Conservation (phyloP, 2,888 invertebrate species). For the Heliconius erato region DNA sequence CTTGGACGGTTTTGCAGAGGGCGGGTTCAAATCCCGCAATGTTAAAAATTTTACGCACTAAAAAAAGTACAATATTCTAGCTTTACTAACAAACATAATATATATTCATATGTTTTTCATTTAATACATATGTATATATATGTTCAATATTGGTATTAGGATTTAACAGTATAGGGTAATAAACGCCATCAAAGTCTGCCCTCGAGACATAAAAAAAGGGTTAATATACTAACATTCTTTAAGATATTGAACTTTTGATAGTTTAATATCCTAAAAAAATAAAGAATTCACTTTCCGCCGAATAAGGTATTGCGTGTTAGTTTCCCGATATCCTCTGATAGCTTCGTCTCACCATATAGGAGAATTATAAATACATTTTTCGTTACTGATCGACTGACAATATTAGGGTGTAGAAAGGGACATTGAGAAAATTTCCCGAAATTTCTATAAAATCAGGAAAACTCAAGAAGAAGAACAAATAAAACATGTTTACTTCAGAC, state of each 20-base stretch:
- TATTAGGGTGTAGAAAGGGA: neutral
- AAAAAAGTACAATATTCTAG: neutral
- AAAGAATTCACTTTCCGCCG: neutral
- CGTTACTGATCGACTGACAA: neutral
- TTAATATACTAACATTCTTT: neutral
- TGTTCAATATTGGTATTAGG: neutral
- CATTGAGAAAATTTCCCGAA: neutral
- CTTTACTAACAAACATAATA: neutral
- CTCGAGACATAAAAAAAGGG: conserved; percentile 4
- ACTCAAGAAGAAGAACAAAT: neutral
- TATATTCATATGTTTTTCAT: neutral
- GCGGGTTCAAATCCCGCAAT: too few relatives aligned
- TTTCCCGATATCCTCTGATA: neutral
- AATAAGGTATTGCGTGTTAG: neutral
- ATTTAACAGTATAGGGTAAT: conserved; percentile 32
- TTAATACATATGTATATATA: neutral
- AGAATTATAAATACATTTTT: neutral
- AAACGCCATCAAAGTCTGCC: conserved; percentile 27
- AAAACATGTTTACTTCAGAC: neutral
- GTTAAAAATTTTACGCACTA: too few relatives aligned
- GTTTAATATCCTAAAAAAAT: neutral
- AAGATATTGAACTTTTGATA: neutral
- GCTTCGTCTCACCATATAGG: neutral
- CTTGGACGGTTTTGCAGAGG: too few relatives aligned
- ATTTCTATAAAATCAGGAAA: neutral